These are phyloP conservation scores for Trissolcus basalis DNA, from an alignment of 1,140 invertebrate species.

Conservation along the genomic window DNA sequence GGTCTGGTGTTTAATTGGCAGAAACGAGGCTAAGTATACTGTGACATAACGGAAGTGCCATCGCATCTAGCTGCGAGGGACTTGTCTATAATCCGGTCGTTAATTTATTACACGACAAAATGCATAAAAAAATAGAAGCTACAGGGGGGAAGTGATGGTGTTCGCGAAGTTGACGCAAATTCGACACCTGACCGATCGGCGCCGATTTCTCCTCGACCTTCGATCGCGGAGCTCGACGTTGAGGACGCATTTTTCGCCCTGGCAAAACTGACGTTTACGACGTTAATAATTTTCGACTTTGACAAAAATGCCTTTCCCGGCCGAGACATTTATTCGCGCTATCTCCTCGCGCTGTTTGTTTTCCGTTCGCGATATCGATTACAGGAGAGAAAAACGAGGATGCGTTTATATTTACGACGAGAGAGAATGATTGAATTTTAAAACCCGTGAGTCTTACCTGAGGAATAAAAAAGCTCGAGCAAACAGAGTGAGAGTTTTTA, in stretches of 20 bases:
- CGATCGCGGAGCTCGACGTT: slow-evolving; percentile 24
- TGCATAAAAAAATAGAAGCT: slow-evolving; percentile 1
- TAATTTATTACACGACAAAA: slow-evolving; percentile 42
- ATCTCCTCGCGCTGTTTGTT: slow-evolving; percentile 27
- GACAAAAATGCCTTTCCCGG: slow-evolving; percentile 34
- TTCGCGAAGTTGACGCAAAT: slow-evolving; percentile 40
- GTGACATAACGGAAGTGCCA: slow-evolving; percentile 49
- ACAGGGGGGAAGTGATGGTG: neutral
- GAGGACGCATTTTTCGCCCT: slow-evolving; percentile 22
- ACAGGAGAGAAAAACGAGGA: slow-evolving; percentile 27
- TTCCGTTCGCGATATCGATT: slow-evolving; percentile 41
- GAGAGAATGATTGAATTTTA: slow-evolving; percentile 34
- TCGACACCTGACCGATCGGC: slow-evolving; percentile 54
- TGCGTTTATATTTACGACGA: slow-evolving; percentile 26
- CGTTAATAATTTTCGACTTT: slow-evolving; percentile 42
- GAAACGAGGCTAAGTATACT: slow-evolving; percentile 35
- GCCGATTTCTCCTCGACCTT: slow-evolving; percentile 30
- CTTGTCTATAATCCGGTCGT: slow-evolving; percentile 30
- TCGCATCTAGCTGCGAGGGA: slow-evolving; percentile 33
- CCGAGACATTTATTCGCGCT: slow-evolving; percentile 31
- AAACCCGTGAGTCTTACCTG: slow-evolving; percentile 17
- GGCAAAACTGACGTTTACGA: slow-evolving; percentile 37
- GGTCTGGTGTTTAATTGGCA: slow-evolving; percentile 36
- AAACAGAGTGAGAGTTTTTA: slow-evolving; percentile 7
- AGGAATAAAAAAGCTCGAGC: slow-evolving; percentile 3